Evolutionary conservation across 1,140 invertebrate genomes (phyloP), one percentile per base, ranked within the genome.

Genomic region (Triops longicaudatus): DNA sequence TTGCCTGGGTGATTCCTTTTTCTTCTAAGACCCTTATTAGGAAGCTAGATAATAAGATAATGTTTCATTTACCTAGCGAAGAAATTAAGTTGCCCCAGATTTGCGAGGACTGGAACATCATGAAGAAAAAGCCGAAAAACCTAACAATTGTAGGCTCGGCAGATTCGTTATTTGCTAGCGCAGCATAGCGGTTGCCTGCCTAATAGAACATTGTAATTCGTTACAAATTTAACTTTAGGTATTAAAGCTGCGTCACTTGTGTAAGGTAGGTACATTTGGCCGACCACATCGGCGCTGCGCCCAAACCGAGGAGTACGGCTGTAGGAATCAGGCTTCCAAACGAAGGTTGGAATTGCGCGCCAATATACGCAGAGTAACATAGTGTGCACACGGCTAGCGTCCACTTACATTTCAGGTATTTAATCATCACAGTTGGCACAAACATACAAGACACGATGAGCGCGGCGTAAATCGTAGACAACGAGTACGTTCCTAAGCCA

Each of bases 81-180:
- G 96, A 97, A 80, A 98, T 94, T 42, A 98, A 88, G 86, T 98
- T 98, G 82, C 96, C 96, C 94, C 94, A 94, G 10, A 97, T 89
- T 84, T 96, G 94, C 77, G 96, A 93, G 0, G 93, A 93, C 83
- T 99, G 97, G 90, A 97, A 98, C 77, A 96, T 91, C 79, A 98
- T 90, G 86, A 98, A 98, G 89, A 99, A 99, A 87, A 98, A 94
- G 27, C 97, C 97, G 84, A 98, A 99, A 88, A 98, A 98, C 80
- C 94, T 85, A 50, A 96, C 94, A 76, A 98, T 93, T 79, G 92
- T 93, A 63, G 95, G 85, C 82, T 94, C 93, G 5, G 93, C 93
- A 85, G 94, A 94, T 79, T 96, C 91, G 71, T 93, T 92, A 26
- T 93, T 95, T 7, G 92, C 82, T 1, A 81, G 26, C 5, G 78